Evolutionary conservation across 2,797 vertebrate genomes (phyloP).

Genomic region (Lagodon rhomboides): DNA sequence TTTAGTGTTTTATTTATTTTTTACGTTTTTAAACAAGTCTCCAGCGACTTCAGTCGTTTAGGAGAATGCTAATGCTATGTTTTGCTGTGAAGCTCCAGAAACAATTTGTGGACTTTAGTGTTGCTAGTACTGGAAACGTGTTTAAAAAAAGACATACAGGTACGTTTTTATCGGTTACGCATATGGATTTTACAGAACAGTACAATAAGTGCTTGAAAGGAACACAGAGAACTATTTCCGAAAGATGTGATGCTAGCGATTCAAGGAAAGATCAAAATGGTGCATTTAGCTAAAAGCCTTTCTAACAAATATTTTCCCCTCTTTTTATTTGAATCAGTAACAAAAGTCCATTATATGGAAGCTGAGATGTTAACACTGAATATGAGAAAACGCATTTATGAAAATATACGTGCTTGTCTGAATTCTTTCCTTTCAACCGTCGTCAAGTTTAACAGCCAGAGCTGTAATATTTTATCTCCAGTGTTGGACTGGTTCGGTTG

Average conservation of each 20-base stretch:
- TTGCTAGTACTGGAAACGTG: neutral
- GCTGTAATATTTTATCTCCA: slow-evolving; percentile 30
- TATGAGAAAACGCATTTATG: neutral
- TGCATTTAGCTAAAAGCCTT: neutral
- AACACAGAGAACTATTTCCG: neutral
- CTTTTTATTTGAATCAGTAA: neutral
- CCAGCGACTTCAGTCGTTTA: too few species aligned
- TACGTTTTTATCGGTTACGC: neutral
- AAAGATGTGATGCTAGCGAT: neutral
- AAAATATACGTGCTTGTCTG: neutral
- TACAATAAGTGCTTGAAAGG: neutral
- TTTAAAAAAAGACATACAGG: neutral
- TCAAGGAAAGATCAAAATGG: neutral
- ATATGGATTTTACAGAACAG: neutral
- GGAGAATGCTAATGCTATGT: too few species aligned
- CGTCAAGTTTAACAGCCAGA: slow-evolving; percentile 33
- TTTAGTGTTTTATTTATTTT: too few species aligned
- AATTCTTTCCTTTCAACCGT: slow-evolving; percentile 10
- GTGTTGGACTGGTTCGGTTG: slow-evolving; percentile 39
- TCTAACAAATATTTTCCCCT: neutral
- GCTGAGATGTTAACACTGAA: neutral
- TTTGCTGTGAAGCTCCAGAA: too few species aligned
- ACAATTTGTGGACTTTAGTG: neutral
- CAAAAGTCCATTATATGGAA: slow-evolving; percentile 5
- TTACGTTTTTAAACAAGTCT: too few species aligned